Evolutionary conservation across 1,140 invertebrate genomes (phyloP).

Genomic region (Trichonephila clavata): DNA sequence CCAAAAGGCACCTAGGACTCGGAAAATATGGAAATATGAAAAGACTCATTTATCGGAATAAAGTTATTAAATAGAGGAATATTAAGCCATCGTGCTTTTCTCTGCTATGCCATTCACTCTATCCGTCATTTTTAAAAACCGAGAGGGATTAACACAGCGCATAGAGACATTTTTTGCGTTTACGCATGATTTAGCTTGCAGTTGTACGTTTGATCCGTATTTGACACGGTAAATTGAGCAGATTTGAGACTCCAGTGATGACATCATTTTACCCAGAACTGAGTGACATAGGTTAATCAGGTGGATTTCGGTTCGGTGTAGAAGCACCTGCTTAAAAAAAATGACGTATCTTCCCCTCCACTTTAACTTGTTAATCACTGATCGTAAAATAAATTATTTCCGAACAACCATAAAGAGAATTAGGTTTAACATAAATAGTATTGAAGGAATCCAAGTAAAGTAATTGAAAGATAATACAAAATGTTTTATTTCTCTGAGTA

Average conservation of each 20-base stretch:
- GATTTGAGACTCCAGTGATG: background rate
- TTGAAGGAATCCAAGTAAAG: no score
- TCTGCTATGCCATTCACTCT: background rate
- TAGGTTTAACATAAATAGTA: no score
- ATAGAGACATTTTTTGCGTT: background rate
- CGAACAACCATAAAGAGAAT: no score
- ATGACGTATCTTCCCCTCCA: background rate
- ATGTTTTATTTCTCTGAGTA: no score
- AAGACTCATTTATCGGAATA: constrained; percentile 71
- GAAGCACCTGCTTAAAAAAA: background rate
- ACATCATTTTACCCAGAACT: background rate
- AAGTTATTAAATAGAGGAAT: constrained; percentile 63
- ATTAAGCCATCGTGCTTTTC: constrained; percentile 20
- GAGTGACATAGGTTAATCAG: background rate
- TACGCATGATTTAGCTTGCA: background rate
- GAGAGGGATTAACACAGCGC: background rate
- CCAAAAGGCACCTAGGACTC: background rate
- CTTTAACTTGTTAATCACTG: background rate
- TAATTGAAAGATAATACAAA: no score
- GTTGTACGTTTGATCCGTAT: constrained; percentile 26
- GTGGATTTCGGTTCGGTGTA: background rate
- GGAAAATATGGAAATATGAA: constrained; percentile 68
- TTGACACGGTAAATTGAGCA: constrained; percentile 15
- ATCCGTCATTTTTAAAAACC: background rate
- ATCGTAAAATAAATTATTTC: background rate